Conservation (phyloP, 2,888 invertebrate genomes). For the Saturnia pavonia region DNA sequence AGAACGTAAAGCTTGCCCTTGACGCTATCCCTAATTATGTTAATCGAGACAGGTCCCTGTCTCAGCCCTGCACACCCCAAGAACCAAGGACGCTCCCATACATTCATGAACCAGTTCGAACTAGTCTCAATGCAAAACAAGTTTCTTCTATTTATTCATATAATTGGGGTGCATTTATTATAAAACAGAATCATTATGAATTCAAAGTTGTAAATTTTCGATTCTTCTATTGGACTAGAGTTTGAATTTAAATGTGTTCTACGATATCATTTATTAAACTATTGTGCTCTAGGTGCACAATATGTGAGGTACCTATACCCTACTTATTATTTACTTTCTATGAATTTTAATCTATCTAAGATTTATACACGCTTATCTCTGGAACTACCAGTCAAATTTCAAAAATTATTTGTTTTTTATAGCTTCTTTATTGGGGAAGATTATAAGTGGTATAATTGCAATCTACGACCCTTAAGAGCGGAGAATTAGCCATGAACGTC, state of each 20-base stretch:
- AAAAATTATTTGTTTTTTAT: too few relatives aligned
- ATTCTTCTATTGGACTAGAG: conserved; percentile 18
- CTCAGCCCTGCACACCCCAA: conserved; percentile 27
- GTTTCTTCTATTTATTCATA: conserved; percentile 30
- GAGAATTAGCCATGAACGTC: too few relatives aligned
- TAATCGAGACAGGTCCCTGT: conserved; percentile 16
- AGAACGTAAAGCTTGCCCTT: neutral
- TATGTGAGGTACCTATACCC: neutral
- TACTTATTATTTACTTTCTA: neutral
- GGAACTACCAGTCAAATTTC: too few relatives aligned
- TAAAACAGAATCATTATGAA: conserved; percentile 25
- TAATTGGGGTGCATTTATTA: conserved; percentile 34
- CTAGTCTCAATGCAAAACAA: conserved; percentile 26
- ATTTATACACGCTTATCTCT: too few relatives aligned
- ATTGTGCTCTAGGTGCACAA: neutral
- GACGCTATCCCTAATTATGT: conserved; percentile 6
- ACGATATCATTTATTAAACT: neutral
- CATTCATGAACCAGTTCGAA: conserved; percentile 30
- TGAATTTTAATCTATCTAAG: neutral
- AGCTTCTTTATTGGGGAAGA: too few relatives aligned
- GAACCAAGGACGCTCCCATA: conserved; percentile 36
- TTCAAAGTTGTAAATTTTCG: conserved; percentile 1
- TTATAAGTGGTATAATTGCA: too few relatives aligned
- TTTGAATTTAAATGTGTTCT: conserved; percentile 1
- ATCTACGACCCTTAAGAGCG: too few relatives aligned